Percentiles rank a stretch among this genome's conserved stretches.
phyloP scores from a whole-genome alignment of 2,113 vertebrate genomes.

The Leptosomus discolor region DNA sequence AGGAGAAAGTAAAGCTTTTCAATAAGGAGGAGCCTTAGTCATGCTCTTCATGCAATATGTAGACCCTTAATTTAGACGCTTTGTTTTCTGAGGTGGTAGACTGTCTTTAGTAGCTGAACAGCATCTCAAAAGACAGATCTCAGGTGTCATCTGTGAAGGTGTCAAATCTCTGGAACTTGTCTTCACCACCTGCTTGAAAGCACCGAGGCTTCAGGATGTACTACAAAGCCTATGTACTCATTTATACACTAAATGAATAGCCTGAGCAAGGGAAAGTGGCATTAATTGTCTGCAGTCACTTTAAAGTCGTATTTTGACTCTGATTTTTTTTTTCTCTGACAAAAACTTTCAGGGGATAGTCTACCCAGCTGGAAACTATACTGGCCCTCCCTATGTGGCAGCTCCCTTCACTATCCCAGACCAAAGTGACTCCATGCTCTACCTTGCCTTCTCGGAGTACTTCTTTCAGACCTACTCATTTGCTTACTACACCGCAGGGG shows the following conservation, averaged over 20 bases:
- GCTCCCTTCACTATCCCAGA: conserved; percentile 51
- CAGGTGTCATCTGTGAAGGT: background rate
- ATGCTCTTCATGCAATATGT: background rate
- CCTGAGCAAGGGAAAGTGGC: background rate
- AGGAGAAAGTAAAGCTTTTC: background rate
- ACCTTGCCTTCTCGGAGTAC: conserved; percentile 68
- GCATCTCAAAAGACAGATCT: background rate
- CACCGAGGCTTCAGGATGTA: background rate
- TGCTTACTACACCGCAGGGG: conserved; percentile 62
- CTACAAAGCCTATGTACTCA: background rate
- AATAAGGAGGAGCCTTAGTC: background rate
- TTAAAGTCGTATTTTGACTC: background rate
- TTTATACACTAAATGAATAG: background rate
- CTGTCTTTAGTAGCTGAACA: background rate
- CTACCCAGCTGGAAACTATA: conserved; percentile 44
- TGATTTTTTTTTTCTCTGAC: background rate
- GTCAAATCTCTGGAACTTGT: background rate
- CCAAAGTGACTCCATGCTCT: conserved; percentile 63
- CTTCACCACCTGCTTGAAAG: background rate
- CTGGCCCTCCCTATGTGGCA: conserved; percentile 1
- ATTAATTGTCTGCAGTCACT: background rate
- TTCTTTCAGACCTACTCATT: conserved; percentile 69
- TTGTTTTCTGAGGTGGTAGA: background rate
- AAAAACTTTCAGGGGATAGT: conserved; percentile 52
- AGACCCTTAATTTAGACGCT: background rate